These are phyloP conservation scores for Scaptomyza caliginosa DNA, from an alignment of 2,888 invertebrate genomes.

Conservation along the genomic window DNA sequence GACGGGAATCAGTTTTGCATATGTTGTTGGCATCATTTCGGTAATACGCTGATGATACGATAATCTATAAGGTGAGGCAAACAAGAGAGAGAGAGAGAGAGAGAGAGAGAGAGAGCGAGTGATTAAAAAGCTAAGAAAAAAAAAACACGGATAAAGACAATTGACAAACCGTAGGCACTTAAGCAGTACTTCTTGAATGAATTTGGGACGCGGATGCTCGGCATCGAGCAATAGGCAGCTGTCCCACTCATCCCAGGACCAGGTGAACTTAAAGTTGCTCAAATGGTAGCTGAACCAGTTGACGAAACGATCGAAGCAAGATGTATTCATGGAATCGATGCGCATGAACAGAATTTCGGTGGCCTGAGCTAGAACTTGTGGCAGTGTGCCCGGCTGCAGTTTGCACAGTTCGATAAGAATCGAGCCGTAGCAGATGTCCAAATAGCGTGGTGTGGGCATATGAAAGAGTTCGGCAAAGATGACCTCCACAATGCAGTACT, in stretches of 20 bases:
- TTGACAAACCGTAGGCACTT: slow-evolving; percentile 92
- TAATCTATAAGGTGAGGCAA: slow-evolving; percentile 86
- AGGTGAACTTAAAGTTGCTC: slow-evolving; percentile 99
- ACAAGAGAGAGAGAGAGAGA: neutral
- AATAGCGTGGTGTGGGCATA: slow-evolving; percentile 93
- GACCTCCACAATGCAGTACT: slow-evolving; percentile 99
- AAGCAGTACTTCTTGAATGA: slow-evolving; percentile 95
- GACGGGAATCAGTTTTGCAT: slow-evolving; percentile 92
- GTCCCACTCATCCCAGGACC: slow-evolving; percentile 99
- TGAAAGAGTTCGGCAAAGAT: slow-evolving; percentile 97
- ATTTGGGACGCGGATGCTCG: slow-evolving; percentile 97
- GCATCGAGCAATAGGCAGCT: slow-evolving; percentile 92
- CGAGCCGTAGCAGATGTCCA: slow-evolving; percentile 97
- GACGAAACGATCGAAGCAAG: slow-evolving; percentile 97
- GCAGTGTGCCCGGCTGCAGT: slow-evolving; percentile 97
- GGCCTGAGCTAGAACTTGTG: slow-evolving; percentile 98
- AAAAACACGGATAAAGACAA: neutral
- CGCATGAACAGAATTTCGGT: slow-evolving; percentile 98
- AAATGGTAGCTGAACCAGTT: slow-evolving; percentile 99
- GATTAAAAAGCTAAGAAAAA: neutral
- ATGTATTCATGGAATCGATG: slow-evolving; percentile 98
- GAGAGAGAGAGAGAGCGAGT: neutral
- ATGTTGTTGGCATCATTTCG: slow-evolving; percentile 95
- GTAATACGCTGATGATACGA: slow-evolving; percentile 97
- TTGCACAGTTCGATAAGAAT: slow-evolving; percentile 98